Evolutionary conservation across 1,140 invertebrate genomes (phyloP).

Genomic region (Chrysomallon squamiferum): DNA sequence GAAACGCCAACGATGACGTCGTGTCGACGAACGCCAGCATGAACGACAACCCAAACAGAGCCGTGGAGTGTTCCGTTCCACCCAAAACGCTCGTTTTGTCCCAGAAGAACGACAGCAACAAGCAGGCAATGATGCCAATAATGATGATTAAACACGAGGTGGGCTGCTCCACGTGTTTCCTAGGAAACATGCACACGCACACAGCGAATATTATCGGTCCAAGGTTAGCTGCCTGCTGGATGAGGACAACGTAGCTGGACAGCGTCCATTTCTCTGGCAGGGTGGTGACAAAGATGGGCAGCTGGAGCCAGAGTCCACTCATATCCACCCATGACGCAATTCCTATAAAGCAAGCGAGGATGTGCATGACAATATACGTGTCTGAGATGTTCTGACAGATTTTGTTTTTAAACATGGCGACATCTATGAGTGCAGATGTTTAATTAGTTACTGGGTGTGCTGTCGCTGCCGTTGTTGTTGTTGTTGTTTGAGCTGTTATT

Average conservation of each 20-base stretch:
- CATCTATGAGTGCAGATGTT: no score
- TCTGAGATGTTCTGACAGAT: no score
- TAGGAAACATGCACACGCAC: slow-evolving; percentile 56
- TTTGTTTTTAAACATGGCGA: no score
- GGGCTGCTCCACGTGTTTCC: slow-evolving; percentile 49
- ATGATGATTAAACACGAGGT: slow-evolving; percentile 74
- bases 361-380: slow-evolving; percentile 19
- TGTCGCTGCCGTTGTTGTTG: no score
- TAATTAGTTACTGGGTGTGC: no score
- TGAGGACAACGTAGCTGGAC: slow-evolving; percentile 82
- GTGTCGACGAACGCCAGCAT: slow-evolving; percentile 86
- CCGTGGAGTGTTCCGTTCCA: slow-evolving; percentile 71
- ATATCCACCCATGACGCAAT: slow-evolving; percentile 84
- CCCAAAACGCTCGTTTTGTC: slow-evolving; percentile 69
- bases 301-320: slow-evolving; percentile 87
- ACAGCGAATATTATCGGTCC: slow-evolving; percentile 76
- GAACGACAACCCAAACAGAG: slow-evolving; percentile 78
- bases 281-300: slow-evolving; percentile 78
- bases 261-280: slow-evolving; percentile 88
- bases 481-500: no score
- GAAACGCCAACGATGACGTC: slow-evolving; percentile 87
- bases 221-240: slow-evolving; percentile 86
- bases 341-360: slow-evolving; percentile 79
- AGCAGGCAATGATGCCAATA: slow-evolving; percentile 71
- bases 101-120: slow-evolving; percentile 79